Conservation (phyloP, 2,113 vertebrate genomes). For the Dromas ardeola region DNA sequence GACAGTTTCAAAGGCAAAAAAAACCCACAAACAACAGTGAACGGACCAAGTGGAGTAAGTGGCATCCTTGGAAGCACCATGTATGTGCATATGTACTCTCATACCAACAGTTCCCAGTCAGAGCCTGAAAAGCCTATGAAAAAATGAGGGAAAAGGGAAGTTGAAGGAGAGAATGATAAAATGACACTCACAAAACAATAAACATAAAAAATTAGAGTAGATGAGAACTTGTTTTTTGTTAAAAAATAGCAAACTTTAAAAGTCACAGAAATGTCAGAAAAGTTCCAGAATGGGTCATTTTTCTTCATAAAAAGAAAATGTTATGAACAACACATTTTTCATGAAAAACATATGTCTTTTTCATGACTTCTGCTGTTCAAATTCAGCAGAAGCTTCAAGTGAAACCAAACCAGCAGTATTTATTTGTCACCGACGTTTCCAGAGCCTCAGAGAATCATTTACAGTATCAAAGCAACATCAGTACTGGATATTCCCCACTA, state of each 20-base stretch:
- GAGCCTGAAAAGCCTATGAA: not conserved
- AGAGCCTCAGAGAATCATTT: not conserved
- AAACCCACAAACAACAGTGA: not conserved
- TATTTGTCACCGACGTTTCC: not conserved
- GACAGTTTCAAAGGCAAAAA: not conserved
- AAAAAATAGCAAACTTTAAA: not conserved
- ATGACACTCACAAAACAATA: not conserved
- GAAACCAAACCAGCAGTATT: not conserved
- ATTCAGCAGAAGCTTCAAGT: constrained; percentile 7
- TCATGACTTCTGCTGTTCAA: not conserved
- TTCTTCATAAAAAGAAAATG: not conserved
- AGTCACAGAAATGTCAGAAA: not conserved
- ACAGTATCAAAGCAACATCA: not conserved
- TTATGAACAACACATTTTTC: not conserved
- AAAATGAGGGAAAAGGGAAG: not conserved
- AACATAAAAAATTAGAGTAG: not conserved
- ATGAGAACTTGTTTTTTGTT: not conserved
- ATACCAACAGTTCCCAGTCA: fast-evolving
- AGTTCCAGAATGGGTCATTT: not conserved
- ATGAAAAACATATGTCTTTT: not conserved
- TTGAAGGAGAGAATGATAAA: not conserved
- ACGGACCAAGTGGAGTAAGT: not conserved
- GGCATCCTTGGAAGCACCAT: not conserved
- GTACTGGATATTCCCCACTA: not conserved
- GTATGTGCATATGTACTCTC: not conserved